phyloP scores from a whole-genome alignment of 2,888 invertebrate species.

The Homarus gammarus region DNA sequence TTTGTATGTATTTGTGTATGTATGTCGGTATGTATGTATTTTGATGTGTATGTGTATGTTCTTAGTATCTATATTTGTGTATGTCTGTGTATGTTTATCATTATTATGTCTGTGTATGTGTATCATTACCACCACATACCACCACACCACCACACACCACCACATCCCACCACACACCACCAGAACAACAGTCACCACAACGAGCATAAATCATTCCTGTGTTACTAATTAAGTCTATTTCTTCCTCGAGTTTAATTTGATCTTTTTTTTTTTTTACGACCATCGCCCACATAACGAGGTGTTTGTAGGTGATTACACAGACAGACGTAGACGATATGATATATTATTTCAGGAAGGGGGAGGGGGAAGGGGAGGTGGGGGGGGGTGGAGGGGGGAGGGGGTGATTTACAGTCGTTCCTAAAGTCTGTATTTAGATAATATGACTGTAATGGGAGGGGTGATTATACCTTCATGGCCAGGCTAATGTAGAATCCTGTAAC shows the following conservation, averaged over 20 bases:
- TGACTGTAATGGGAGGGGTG: too few species aligned
- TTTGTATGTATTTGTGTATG: too few species aligned
- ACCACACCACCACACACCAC: too few species aligned
- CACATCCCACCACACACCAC: too few species aligned
- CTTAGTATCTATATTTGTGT: not conserved
- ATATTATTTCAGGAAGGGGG: not conserved
- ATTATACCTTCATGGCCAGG: too few species aligned
- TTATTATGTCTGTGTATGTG: not conserved
- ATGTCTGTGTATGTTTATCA: not conserved
- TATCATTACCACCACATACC: too few species aligned
- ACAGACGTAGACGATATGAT: not conserved
- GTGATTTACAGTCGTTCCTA: not conserved
- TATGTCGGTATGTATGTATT: conserved; percentile 17
- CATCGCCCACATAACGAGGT: not conserved
- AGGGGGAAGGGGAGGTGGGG: not conserved
- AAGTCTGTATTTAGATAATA: not conserved
- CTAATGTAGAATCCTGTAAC: too few species aligned
- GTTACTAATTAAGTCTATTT: not conserved
- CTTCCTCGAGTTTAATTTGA: not conserved
- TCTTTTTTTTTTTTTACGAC: not conserved
- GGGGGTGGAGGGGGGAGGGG: too few species aligned
- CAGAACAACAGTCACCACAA: too few species aligned
- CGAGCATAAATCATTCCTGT: not conserved
- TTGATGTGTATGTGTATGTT: not conserved
- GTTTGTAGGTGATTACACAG: not conserved